phyloP scores from a whole-genome alignment of 2,888 invertebrate species.

The Drosophila nigricruria region DNA sequence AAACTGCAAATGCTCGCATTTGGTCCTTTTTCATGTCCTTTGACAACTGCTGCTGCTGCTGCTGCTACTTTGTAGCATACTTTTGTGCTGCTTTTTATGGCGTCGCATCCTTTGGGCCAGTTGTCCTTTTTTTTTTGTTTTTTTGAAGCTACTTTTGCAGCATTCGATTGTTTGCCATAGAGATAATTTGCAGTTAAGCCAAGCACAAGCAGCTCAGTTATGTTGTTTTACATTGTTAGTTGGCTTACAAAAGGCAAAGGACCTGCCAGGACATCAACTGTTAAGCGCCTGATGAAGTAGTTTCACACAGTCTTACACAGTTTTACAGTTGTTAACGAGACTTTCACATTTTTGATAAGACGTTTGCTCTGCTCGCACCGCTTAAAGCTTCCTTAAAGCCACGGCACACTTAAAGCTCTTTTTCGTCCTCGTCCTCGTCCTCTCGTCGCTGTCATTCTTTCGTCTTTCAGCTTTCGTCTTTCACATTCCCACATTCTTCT shows the following conservation, averaged over 20 bases:
- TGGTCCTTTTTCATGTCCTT: slow-evolving; percentile 29
- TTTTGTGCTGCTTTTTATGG: slow-evolving; percentile 34
- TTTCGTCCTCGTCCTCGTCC: slow-evolving; percentile 1
- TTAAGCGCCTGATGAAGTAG: slow-evolving; percentile 38
- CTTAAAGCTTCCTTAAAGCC: slow-evolving; percentile 13
- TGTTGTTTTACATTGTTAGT: slow-evolving; percentile 30
- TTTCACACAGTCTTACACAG: slow-evolving; percentile 11
- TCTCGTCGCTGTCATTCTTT: slow-evolving; percentile 1
- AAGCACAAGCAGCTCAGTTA: slow-evolving; percentile 43
- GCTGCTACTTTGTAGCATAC: slow-evolving; percentile 22
- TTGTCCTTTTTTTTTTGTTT: slow-evolving; percentile 6
- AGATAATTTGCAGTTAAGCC: slow-evolving; percentile 52
- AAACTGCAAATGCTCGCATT: slow-evolving; percentile 39
- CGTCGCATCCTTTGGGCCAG: slow-evolving; percentile 23
- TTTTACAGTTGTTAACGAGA: slow-evolving; percentile 19
- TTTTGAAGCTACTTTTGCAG: slow-evolving; percentile 5
- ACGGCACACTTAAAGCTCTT: slow-evolving; percentile 20
- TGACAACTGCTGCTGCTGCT: slow-evolving; percentile 17
- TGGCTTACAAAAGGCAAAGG: slow-evolving; percentile 19
- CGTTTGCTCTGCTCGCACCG: not conserved
- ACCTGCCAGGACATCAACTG: slow-evolving; percentile 11
- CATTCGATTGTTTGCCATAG: slow-evolving; percentile 44
- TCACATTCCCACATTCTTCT: slow-evolving; percentile 22
- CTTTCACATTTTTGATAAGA: slow-evolving; percentile 4
- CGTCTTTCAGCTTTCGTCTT: not conserved